Evolutionary conservation across 2,888 invertebrate genomes (phyloP).

Genomic region (Drosophila tripunctata): DNA sequence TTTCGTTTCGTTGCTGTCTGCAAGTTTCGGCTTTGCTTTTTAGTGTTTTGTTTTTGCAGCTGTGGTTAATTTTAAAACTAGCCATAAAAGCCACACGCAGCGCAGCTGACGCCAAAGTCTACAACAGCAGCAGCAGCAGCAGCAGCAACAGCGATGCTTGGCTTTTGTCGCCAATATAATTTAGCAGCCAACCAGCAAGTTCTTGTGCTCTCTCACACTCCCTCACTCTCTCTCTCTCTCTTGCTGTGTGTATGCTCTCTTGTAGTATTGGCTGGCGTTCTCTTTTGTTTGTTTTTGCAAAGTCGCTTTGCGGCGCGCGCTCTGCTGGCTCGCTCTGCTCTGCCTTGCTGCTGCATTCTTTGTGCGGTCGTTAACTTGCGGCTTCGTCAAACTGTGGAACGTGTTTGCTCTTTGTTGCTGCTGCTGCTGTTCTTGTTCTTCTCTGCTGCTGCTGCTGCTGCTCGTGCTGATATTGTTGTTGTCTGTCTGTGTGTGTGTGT

Average conservation of each 20-base stretch:
- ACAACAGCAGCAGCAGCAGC: not conserved
- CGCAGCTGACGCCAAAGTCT: slow-evolving; percentile 5
- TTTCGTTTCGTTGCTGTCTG: slow-evolving; percentile 56
- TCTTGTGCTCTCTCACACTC: slow-evolving; percentile 35
- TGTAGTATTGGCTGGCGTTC: slow-evolving; percentile 2
- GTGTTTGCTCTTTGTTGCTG: slow-evolving; percentile 51
- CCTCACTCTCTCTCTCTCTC: slow-evolving; percentile 17
- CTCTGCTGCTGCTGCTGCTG: slow-evolving; percentile 23
- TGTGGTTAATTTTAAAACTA: slow-evolving; percentile 77
- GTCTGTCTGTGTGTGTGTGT: slow-evolving; percentile 23
- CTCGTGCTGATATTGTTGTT: slow-evolving; percentile 13
- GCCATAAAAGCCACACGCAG: slow-evolving; percentile 74
- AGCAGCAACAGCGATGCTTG: slow-evolving; percentile 41
- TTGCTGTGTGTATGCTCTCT: slow-evolving; percentile 15
- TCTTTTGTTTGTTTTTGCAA: slow-evolving; percentile 45
- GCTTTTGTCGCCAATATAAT: slow-evolving; percentile 66
- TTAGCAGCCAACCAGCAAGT: slow-evolving; percentile 43
- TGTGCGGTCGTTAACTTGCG: slow-evolving; percentile 79
- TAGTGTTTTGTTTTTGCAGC: slow-evolving; percentile 50
- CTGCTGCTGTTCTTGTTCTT: slow-evolving; percentile 9
- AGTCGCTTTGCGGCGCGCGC: no score
- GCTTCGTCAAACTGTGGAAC: slow-evolving; percentile 62
- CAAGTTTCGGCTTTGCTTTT: slow-evolving; percentile 51
- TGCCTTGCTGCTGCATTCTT: slow-evolving; percentile 61
- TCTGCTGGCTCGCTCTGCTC: slow-evolving; percentile 32